Evolutionary conservation across 2,888 invertebrate species (phyloP), one percentile per base, ranked within the genome.

Genomic region (Corythucha ciliata): DNA sequence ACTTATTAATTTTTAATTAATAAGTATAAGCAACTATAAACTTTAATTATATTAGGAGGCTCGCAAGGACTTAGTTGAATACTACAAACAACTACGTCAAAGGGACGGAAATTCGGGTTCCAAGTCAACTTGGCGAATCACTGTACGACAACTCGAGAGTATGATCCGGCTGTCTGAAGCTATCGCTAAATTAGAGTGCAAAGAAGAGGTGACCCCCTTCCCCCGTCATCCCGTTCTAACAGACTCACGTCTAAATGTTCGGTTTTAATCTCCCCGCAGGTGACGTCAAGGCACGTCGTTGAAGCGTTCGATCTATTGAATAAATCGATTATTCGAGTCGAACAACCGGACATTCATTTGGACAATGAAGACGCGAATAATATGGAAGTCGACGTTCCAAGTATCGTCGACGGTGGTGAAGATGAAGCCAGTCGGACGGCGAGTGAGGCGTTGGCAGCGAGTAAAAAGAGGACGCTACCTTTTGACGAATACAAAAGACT

Each of bases 161-260:
- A 83, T 99, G 80, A 81, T 99, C 63, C 84, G 98, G 10, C 75
- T 99, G 21, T 87, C 96, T 0, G 98, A 99, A 72, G 94, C 87
- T 22, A 83, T 94, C 78, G 96, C 98, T 46, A 83, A 93, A 69
- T 79, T 99, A 76, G 88, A 96, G 70, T 97, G 96, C 69, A 81
- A 82, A 59, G 90, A 92, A 47, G 83, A 86, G 66, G 94, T 77
- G 60, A 60, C 56, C n/a, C n/a, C n/a, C n/a, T n/a, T n/a, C n/a
- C n/a, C n/a, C n/a, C n/a, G n/a, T n/a, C n/a, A n/a, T n/a, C n/a
- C n/a, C n/a, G n/a, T n/a, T n/a, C n/a, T n/a, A n/a, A n/a, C n/a
- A n/a, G n/a, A n/a, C n/a, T n/a, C n/a, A n/a, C n/a, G n/a, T n/a
- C n/a, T n/a, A n/a, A n/a, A n/a, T n/a, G n/a, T n/a, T n/a, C n/a